phyloP scores from a whole-genome alignment of 2,888 invertebrate genomes.

The Dugesia japonica region DNA sequence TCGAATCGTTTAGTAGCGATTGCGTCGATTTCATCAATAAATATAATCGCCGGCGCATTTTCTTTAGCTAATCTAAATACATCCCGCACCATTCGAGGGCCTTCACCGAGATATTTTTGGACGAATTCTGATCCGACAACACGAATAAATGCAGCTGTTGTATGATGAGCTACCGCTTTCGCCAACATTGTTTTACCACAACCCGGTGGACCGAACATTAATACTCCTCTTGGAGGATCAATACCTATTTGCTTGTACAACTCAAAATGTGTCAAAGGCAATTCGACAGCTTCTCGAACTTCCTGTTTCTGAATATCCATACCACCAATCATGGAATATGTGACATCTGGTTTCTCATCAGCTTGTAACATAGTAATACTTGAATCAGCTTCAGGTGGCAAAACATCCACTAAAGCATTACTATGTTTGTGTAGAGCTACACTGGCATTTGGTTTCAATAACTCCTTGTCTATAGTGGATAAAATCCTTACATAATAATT shows the following conservation, averaged over 20 bases:
- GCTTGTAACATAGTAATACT: constrained; percentile 94
- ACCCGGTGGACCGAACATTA: constrained; percentile 97
- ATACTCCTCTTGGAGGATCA: constrained; percentile 87
- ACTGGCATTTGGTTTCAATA: constrained; percentile 88
- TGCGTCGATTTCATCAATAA: constrained; percentile 98
- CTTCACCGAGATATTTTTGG: constrained; percentile 97
- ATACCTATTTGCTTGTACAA: constrained; percentile 90
- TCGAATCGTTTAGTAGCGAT: constrained; percentile 87
- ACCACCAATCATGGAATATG: not conserved
- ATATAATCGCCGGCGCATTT: constrained; percentile 96
- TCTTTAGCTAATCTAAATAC: constrained; percentile 96
- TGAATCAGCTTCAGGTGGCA: constrained; percentile 95
- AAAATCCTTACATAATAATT: constrained; percentile 96
- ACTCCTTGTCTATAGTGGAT: constrained; percentile 87
- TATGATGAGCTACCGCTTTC: constrained; percentile 93
- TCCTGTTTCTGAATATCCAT: not conserved
- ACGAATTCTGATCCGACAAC: constrained; percentile 99
- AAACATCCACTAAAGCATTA: constrained; percentile 97
- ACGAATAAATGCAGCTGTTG: constrained; percentile 90
- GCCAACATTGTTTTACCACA: constrained; percentile 99
- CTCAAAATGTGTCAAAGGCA: constrained; percentile 92
- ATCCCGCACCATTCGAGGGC: constrained; percentile 84
- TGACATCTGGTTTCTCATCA: constrained; percentile 50
- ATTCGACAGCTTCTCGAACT: not conserved
- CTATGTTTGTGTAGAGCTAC: no score